Percentiles rank a stretch among this genome's conserved stretches.
These are phyloP conservation scores for Coelogynopora nodosa DNA, from an alignment of 2,888 invertebrate species.

Conservation along the genomic window DNA sequence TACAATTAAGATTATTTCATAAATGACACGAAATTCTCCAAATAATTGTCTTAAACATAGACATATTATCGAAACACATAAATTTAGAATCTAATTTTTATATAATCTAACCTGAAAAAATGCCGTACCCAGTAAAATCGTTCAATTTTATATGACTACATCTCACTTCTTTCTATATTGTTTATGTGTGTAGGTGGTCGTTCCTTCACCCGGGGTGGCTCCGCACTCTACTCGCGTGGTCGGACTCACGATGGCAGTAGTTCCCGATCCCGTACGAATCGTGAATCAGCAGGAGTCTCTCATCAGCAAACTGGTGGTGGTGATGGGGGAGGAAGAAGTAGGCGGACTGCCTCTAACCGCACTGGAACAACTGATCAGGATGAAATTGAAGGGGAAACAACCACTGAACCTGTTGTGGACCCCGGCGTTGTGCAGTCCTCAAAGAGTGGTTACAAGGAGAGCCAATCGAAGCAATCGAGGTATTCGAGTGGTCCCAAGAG, in stretches of 20 bases:
- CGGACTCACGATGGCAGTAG: background rate
- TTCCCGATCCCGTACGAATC: background rate
- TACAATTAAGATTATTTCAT: too few relatives aligned
- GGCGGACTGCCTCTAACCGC: background rate
- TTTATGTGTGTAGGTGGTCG: constrained; percentile 10
- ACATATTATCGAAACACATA: too few relatives aligned
- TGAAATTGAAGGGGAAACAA: background rate
- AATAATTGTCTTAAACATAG: too few relatives aligned
- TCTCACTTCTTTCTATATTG: too few relatives aligned
- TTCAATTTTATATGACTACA: too few relatives aligned
- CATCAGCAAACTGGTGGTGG: too few relatives aligned
- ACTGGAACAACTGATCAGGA: background rate
- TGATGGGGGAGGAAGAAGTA: background rate
- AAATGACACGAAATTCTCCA: too few relatives aligned
- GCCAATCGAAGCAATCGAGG: background rate
- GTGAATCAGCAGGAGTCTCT: too few relatives aligned
- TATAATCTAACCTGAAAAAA: too few relatives aligned
- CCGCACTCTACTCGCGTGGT: background rate
- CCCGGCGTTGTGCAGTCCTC: background rate
- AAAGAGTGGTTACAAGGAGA: background rate
- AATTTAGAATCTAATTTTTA: too few relatives aligned
- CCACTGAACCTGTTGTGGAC: background rate
- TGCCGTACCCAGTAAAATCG: too few relatives aligned
- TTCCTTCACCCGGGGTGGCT: background rate
- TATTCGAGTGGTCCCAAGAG: background rate